Evolutionary conservation across 1,140 invertebrate species (phyloP).

Genomic region (Anastrepha obliqua): DNA sequence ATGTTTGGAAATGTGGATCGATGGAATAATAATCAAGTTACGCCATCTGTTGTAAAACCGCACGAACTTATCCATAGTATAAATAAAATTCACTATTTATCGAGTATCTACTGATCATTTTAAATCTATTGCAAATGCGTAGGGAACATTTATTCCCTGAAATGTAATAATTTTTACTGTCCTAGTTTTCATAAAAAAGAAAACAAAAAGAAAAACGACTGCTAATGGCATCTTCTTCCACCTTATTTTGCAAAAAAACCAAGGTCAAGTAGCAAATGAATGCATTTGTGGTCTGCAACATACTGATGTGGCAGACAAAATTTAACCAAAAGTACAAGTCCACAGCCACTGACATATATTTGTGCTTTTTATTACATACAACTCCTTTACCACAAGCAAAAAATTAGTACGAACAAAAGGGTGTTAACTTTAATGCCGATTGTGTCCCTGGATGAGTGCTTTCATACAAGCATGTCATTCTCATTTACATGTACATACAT

Average conservation of each 20-base stretch:
- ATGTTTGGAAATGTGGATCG: too few relatives aligned
- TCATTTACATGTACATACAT: background rate
- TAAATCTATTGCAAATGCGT: too few relatives aligned
- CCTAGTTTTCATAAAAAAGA: background rate
- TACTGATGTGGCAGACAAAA: slow-evolving; percentile 27
- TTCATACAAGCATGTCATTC: background rate
- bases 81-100: too few relatives aligned
- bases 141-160: too few relatives aligned
- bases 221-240: background rate
- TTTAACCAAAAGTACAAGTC: background rate
- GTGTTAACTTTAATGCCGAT: background rate
- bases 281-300: background rate
- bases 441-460: background rate
- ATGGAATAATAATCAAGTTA: too few relatives aligned
- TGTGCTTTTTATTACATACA: background rate
- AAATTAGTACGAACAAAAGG: background rate
- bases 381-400: slow-evolving; percentile 38
- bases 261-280: slow-evolving; percentile 33
- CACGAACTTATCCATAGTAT: too few relatives aligned
- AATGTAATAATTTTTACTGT: background rate
- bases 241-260: background rate
- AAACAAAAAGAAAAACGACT: background rate
- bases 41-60: too few relatives aligned
- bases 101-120: too few relatives aligned
- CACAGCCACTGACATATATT: background rate